A percentile compares a stretch with the other conserved stretches of the same genome.
phyloP scores from a whole-genome alignment of 2,888 invertebrate species.

The Xanthorhoe spadicearia region DNA sequence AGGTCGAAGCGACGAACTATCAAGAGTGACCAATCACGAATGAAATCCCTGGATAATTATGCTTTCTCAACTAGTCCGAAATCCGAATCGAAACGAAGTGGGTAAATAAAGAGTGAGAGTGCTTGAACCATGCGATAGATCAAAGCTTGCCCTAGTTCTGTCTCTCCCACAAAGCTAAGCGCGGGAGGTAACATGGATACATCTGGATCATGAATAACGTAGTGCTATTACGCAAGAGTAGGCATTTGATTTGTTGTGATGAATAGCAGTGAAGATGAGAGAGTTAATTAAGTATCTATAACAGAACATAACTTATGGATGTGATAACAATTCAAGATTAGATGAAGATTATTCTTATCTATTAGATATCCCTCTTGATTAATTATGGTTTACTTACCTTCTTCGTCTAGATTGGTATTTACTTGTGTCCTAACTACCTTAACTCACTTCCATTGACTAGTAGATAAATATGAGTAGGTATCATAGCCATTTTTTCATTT shows the following conservation, averaged over 20 bases:
- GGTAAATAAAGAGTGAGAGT: slow-evolving; percentile 12
- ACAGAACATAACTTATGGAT: background rate
- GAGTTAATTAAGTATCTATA: background rate
- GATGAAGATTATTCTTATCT: too few relatives aligned
- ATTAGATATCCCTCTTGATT: too few relatives aligned
- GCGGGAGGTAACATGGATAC: slow-evolving; percentile 31
- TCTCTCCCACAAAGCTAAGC: slow-evolving; percentile 39
- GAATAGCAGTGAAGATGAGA: slow-evolving; percentile 4
- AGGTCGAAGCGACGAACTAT: too few relatives aligned
- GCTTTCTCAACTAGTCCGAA: too few relatives aligned
- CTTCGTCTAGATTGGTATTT: too few relatives aligned
- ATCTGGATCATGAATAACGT: slow-evolving; percentile 30
- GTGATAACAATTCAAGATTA: background rate
- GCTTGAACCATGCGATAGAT: slow-evolving; percentile 34
- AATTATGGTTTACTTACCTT: too few relatives aligned
- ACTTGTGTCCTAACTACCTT: too few relatives aligned
- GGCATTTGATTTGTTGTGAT: slow-evolving; percentile 5
- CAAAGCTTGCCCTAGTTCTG: slow-evolving; percentile 42
- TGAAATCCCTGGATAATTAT: too few relatives aligned
- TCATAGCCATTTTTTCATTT: too few relatives aligned
- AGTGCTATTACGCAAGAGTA: slow-evolving; percentile 10
- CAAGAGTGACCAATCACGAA: too few relatives aligned
- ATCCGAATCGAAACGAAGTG: background rate
- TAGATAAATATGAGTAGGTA: too few relatives aligned
- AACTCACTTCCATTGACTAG: too few relatives aligned